Base-by-base conservation (phyloP, 2,797 vertebrate species). In the Gobio occitaniae region DNA sequence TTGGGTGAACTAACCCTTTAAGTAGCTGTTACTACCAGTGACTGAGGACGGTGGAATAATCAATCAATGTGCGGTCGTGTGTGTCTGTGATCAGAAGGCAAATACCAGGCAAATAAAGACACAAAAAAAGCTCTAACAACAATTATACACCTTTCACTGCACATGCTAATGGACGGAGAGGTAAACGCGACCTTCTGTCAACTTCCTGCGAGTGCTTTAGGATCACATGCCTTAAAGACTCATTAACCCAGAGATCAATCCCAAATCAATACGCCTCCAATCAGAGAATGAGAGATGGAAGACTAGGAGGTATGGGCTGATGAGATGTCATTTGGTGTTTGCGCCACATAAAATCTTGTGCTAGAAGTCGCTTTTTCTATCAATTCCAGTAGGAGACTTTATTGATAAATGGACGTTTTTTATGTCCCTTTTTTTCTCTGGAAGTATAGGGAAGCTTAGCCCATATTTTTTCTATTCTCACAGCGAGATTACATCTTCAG, bases 171-270 rank as follows among this genome's bases (percentile, higher is more conserved):
- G 90, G 91, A 90, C 68, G 80, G 89, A 88, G 90, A 86, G 77
- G 89, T 86, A 91, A 89, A 93, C 89, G 91, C 91, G 92, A 88
- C 89, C 84, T 80, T 84, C 76, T 90, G 90, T 91, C 92, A 92
- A 92, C 91, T 93, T 94, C 94, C 93, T 94, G 93, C 90, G 89
- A 94, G 91, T 91, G 92, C 89, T 89, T 90, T 86, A 89, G 88
- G 87, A 90, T 87, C 89, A 86, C 88, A 75, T 47, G 92, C 93
- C 92, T 93, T 94, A 93, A 88, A 75, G 59, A 89, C 92, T 91
- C 91, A 90, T 94, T 94, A 95, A 95, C 36, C 41, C 86, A 70
- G 36, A 59, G 86, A 82, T 78, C 54, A 11, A 78, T 68, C 29
- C 6, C 61, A 21, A 50, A 66, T 65, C 61, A 79, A 48, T 48